Evolutionary conservation across 2,797 vertebrate species (phyloP), one percentile per base, ranked within the genome.

Genomic region (Rhinatrema bivittatum): DNA sequence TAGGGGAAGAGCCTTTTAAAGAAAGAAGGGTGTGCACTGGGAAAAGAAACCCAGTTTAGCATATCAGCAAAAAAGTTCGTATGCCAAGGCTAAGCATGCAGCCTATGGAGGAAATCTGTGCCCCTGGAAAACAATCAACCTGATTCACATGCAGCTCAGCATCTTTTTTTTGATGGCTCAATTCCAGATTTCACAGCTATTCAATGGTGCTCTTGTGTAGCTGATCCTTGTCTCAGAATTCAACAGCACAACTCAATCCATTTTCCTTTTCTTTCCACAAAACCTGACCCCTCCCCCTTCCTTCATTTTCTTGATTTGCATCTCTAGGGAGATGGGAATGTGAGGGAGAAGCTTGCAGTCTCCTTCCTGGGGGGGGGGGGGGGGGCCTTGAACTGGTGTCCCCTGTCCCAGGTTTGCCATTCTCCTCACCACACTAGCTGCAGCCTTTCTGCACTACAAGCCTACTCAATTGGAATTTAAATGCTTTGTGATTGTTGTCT

Each of bases 401-500:
- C 72, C 53, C 70, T 60, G 53, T 72, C 72, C 66, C 65, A 61
- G 62, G 46, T 60, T n/a, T 69, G 56, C 74, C 45, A 72, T 81
- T 79, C 58, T 77, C 42, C 49, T 6, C 0, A 0, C 47, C 46
- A 53, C 5, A 36, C 60, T 62, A 59, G 62, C 67, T 31, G 25
- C 34, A 53, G 65, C 60, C 67, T 60, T 58, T 56, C 62, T 72
- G 56, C 62, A 55, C 62, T 61, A 56, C 50, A 42, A 63, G 60
- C 55, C 68, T 65, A 77, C 70, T 77, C 70, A 76, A 74, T 74
- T 71, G 69, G 70, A 77, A 80, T 80, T 78, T 80, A 75, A 81
- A 81, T 77, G 70, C 70, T 65, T 57, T 32, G 46, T 62, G 64
- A 77, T 74, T 78, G 75, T 78, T 70, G 70, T 53, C 62, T 43